Base-by-base conservation (phyloP, 2,113 vertebrate genomes). In the Macroglossus sobrinus region DNA sequence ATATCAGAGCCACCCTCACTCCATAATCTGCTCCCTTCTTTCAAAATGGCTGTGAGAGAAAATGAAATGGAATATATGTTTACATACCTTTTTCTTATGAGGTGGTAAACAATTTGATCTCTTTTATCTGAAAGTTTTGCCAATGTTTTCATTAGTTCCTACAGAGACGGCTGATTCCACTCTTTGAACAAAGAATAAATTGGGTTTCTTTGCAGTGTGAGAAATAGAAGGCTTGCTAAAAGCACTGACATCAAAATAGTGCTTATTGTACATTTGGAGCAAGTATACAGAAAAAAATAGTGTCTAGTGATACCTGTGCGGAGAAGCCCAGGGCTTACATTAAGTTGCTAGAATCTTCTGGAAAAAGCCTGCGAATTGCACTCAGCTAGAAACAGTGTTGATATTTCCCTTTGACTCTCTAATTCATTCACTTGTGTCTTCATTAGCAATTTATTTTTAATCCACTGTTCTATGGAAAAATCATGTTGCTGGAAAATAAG, bases 391-490 rank as follows among this genome's bases (percentile, higher is more conserved):
- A 63, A 59, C 72, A 96, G 66, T 96, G 93, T 92, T 94, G 87
- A 78, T 53, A 90, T 96, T 97, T 97, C 91, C 90, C 93, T 96
- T 97, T 92, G 86, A 98, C 78, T 98, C 96, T 95, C 82, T 94
- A 82, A 97, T 96, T 98, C 95, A 93, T 96, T 97, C 89, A 76
- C 86, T 98, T 91, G 53, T 93, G 91, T 94, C 94, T 97, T 94
- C 81, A 96, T 96, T 98, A 97, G 97, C 95, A 96, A 97, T 98
- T 98, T 98, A 96, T 97, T 98, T 98, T 98, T 98, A 98, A 98
- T 97, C 96, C 85, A 33, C 11, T 92, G 76, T 97, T 98, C 96
- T 97, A 91, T 95, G 94, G 93, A 85, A 97, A 98, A 98, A 74
- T 64, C 87, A 93, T 74, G 96, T 98, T 97, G 94, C 92, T 11